Conservation (phyloP, 1,140 invertebrate species). For the Prorops nasuta region DNA sequence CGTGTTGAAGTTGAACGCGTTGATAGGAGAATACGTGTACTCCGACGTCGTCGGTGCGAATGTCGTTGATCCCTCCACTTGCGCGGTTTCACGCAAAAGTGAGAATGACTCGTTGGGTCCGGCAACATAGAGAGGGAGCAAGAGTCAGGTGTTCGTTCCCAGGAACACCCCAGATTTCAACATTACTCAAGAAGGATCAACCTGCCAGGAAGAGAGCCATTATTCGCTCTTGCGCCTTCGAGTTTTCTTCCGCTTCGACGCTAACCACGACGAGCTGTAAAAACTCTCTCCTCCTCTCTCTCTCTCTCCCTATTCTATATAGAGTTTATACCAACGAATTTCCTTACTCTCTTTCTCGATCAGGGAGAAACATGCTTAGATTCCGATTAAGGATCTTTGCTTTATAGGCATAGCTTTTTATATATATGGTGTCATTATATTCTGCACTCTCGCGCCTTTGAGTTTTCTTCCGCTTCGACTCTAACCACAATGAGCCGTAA, state of each 20-base stretch:
- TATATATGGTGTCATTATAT: no score
- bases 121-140: conserved; percentile 20
- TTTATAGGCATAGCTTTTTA: no score
- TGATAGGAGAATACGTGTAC: conserved; percentile 4
- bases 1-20: background rate
- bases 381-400: no score
- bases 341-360: no score
- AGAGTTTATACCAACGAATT: no score
- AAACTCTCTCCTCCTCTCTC: background rate
- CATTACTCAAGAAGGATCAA: conserved; percentile 58
- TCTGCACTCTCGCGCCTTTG: conserved; percentile 38
- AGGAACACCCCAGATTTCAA: conserved; percentile 56
- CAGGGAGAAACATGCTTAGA: no score
- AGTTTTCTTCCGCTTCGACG: conserved; percentile 39
- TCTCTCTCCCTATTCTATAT: no score
- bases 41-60: no score
- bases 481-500: no score
- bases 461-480: conserved; percentile 39
- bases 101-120: conserved; percentile 17
- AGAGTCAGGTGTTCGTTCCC: conserved; percentile 51
- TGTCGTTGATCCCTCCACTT: no score
- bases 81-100: no score
- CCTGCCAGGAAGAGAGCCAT: conserved; percentile 44
- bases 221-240: conserved; percentile 39
- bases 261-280: no score